These are phyloP conservation scores for Apodemus speciosus DNA, from an alignment of 2,113 vertebrate genomes.

Conservation along the genomic window DNA sequence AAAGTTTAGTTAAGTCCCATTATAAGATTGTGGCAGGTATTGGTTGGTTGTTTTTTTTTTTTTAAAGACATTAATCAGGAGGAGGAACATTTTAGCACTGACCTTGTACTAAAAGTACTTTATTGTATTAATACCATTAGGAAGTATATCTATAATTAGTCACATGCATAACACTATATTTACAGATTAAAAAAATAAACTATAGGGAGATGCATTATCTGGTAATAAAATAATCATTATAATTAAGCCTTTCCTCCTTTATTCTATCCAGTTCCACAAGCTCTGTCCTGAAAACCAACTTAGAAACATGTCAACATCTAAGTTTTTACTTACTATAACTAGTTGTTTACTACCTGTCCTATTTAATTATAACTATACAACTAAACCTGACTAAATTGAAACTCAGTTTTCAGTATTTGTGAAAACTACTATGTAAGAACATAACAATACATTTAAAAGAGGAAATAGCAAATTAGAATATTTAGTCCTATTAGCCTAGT, in stretches of 20 bases:
- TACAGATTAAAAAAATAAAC: not conserved
- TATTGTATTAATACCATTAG: slow-evolving; percentile 5
- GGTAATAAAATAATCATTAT: slow-evolving; percentile 34
- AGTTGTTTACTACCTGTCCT: not conserved
- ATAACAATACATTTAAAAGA: not conserved
- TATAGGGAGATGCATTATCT: not conserved
- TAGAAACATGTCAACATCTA: slow-evolving; percentile 41
- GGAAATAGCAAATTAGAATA: not conserved
- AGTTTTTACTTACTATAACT: slow-evolving; percentile 28
- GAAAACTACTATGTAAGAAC: not conserved
- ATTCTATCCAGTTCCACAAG: not conserved
- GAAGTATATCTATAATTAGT: not conserved
- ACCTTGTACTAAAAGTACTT: not conserved
- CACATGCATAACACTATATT: slow-evolving; percentile 25
- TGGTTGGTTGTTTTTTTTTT: no score
- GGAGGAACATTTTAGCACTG: slow-evolving; percentile 18
- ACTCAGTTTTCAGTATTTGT: not conserved
- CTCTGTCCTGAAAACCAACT: not conserved
- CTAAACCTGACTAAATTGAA: slow-evolving; percentile 19
- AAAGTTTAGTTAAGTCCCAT: not conserved
- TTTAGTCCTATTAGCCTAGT: not conserved
- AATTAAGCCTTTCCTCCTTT: not conserved
- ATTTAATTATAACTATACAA: slow-evolving; percentile 14
- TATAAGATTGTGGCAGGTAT: slow-evolving; percentile 21
- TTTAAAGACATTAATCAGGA: not conserved